phyloP scores from a whole-genome alignment of 2,797 vertebrate genomes.

The Decapterus maruadsi region DNA sequence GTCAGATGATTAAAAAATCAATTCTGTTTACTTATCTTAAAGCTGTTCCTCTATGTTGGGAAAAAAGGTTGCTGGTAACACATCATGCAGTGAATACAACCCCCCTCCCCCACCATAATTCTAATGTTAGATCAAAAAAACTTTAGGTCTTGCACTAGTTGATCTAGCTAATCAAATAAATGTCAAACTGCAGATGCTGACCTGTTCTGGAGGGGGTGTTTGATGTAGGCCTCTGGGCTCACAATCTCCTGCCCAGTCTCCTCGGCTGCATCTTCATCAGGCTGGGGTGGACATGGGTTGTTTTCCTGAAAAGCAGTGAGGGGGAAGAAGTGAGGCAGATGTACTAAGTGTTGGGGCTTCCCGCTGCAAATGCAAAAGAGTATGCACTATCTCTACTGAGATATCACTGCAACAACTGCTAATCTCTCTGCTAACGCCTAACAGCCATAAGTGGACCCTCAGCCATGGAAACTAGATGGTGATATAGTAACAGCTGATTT shows the following conservation, averaged over 20 bases:
- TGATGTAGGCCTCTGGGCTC: constrained; percentile 96
- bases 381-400: not conserved
- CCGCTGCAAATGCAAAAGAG: not conserved
- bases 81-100: not conserved
- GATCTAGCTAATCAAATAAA: not conserved
- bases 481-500: too few relatives aligned
- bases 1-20: not conserved
- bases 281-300: constrained; percentile 86
- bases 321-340: not conserved
- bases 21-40: not conserved
- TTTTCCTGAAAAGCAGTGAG: constrained; percentile 85
- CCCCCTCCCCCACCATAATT: not conserved
- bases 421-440: not conserved
- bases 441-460: not conserved
- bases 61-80: not conserved
- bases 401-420: not conserved
- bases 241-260: constrained; percentile 91
- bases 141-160: not conserved
- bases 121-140: not conserved
- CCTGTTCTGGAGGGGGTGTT: constrained; percentile 99
- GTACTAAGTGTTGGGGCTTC: not conserved
- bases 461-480: not conserved
- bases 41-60: not conserved
- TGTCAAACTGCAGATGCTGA: constrained; percentile 56
- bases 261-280: constrained; percentile 87